Evolutionary conservation across 2,113 vertebrate species (phyloP), one percentile per base, ranked within the genome.

Genomic region (Cynopterus brachyotis): DNA sequence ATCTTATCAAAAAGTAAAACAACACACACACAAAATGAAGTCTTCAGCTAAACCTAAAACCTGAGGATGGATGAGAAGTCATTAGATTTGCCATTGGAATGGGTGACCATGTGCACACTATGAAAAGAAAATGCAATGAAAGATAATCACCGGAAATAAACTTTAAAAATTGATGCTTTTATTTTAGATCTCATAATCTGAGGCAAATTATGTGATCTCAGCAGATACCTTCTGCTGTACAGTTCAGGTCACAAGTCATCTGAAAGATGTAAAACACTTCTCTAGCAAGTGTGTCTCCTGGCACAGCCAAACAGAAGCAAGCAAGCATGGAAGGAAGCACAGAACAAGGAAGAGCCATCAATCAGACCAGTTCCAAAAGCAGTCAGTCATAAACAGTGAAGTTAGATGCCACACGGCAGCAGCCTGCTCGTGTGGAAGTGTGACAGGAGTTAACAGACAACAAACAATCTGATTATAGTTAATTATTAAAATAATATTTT

Each of bases 161-260:
- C 81, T 97, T 70, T 97, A 95, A 90, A 97, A 98, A 95, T 2
- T 28, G 75, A 81, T 96, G 97, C 85, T 98, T 98, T 98, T 95
- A 96, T 94, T 98, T 98, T 98, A 98, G 99, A 99, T 99, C 99
- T 99, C 99, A 99, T 99, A 99, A 99, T 98, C 98, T 98, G 95
- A 95, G 98, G 98, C 97, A 98, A 99, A 98, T 99, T 99, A 99
- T 98, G 99, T 98, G 99, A 99, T 99, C 98, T 98, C 99, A 99
- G 99, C 99, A 99, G 99, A 99, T 99, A 99, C 99, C 99, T 99
- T 99, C 99, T 99, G 99, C 99, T 99, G 99, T 99, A 99, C 99
- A 99, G 99, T 99, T 99, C 99, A 98, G 99, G 99, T 99, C 99
- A 99, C 99, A 99, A 99, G 99, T 99, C 99, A 99, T 99, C 99